Conservation (phyloP, 37 sponge, comb jelly and placozoan species). For the Theonella swinhoei region DNA sequence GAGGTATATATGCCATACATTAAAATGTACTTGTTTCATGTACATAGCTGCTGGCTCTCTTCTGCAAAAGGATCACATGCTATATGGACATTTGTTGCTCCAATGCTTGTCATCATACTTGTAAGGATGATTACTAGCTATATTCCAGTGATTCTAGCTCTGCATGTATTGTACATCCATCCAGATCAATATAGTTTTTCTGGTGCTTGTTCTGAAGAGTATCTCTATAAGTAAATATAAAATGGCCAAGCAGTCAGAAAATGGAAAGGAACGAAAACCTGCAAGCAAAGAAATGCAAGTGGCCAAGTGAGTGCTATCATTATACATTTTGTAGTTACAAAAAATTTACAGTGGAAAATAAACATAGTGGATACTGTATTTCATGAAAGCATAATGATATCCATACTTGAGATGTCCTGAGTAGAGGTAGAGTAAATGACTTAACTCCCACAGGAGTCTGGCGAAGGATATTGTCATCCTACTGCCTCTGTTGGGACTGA, state of each 20-base stretch:
- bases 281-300: no score
- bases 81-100: not conserved
- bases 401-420: no score
- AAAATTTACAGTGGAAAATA: not conserved
- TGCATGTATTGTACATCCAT: not conserved
- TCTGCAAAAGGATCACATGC: not conserved
- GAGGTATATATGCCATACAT: not conserved
- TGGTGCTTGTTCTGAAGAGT: not conserved
- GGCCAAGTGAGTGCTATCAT: not conserved
- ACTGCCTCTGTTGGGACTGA: constrained; percentile 32
- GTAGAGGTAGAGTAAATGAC: no score
- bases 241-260: not conserved
- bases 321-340: not conserved
- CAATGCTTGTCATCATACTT: not conserved
- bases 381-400: not conserved
- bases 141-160: not conserved
- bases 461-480: not conserved
- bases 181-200: not conserved
- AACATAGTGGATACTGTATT: no score
- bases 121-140: not conserved
- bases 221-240: no score
- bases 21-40: not conserved
- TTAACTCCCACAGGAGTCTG: not conserved
- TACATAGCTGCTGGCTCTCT: not conserved
- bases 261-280: not conserved